Evolutionary conservation across 2,888 invertebrate genomes (phyloP), one percentile per base, ranked within the genome.

Genomic region (Pseudolycoriella hygida): DNA sequence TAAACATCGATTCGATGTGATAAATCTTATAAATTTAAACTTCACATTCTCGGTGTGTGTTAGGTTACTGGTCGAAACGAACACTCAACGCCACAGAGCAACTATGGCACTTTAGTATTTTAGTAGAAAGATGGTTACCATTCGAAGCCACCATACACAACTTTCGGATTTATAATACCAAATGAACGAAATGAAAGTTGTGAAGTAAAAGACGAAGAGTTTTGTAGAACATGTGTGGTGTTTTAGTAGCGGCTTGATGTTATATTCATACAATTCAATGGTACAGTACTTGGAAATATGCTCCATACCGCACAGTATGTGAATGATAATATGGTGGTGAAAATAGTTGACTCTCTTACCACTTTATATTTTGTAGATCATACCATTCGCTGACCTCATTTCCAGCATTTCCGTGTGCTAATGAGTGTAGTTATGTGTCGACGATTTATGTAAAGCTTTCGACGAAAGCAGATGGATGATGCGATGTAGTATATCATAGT

Each of bases 371-470:
- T 25, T 25, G 25, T 34, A 34, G 34, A 34, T 34, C 34, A 34
- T 34, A 34, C 34, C 34, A 34, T 34, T 34, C 15, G 34, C 34
- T 34, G 34, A 34, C 34, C 34, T 34, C 34, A 34, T 34, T 34
- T 34, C 34, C 34, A 14, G 8, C 34, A 5, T 34, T 34, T 34
- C 34, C 34, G 34, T 34, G 34, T 34, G 34, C 34, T 34, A 34
- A 34, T 34, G 34, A 34, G 34, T 8, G 34, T 34, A 34, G 34
- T 34, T 34, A 12, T 34, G 34, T 34, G 34, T 14, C 34, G 34
- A 34, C 34, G 15, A 14, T 34, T 34, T 34, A 12, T 14, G 34
- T 34, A 4, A 34, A 5, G 8, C 25, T 25, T 25, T 25, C 8
- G 25, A 25, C 25, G 25, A 25, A 6, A 25, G 25, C 25, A 8